Evolutionary conservation across 1,140 invertebrate species (phyloP), one percentile per base, ranked within the genome.

Genomic region (Harlomillsia oculata): DNA sequence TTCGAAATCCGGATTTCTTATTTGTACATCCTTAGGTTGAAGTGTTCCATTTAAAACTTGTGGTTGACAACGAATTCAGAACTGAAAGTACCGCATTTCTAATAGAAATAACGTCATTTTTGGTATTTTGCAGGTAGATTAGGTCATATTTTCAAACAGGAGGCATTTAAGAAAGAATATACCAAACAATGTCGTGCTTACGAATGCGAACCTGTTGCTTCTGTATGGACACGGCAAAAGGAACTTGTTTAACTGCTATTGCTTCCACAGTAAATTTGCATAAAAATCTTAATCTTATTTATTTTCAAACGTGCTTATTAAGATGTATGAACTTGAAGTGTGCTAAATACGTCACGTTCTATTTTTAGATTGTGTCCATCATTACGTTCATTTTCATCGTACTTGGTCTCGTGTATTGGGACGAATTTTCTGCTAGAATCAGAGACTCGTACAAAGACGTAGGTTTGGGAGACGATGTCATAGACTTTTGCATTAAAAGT

Each of bases 341-440:
- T 34, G 9, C 32, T n/a, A 34, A 11, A 9, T 11, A 11, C n/a
- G 32, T 34, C n/a, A 11, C 32, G 32, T n/a, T n/a, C 9, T 3
- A 1, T 26, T 53, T 34, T 16, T 23, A 65, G 63, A 53, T 44
- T 9, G 63, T 52, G 6, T 44, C 51, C 1, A 11, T 62, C 5
- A 9, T 50, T 1, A 53, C 63, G 1, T 60, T 62, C 18, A 20
- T 58, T 11, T 61, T 56, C 30, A 62, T 65, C n/a, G 18, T 65
- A 8, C 11, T 62, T n/a, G 60, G 63, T 3, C 44, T 65, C 3
- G 37, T 65, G 0, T 65, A 54, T 45, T 65, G 63, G 63, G 63
- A 65, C 23, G 26, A 56, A 41, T 48, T 65, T 13, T 41, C 56
- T 3, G 8, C n/a, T n/a, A 39, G n/a, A 1, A 48, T 65, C 2